Evolutionary conservation across 1,140 invertebrate genomes (phyloP).

Genomic region (Mactra quadrangularis): DNA sequence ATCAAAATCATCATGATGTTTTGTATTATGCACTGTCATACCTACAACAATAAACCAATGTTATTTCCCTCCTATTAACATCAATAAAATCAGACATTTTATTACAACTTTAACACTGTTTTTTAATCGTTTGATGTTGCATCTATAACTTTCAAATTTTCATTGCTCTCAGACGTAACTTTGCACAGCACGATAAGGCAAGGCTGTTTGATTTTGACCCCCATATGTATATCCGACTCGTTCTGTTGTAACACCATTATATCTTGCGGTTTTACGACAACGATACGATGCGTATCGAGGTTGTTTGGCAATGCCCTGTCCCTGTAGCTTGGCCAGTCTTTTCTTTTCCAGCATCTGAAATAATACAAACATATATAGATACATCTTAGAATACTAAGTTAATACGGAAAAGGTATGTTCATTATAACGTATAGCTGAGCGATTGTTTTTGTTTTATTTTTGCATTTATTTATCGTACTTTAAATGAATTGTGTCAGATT

Average conservation of each 20-base stretch:
- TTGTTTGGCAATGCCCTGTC: not conserved
- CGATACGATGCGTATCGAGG: slow-evolving; percentile 11
- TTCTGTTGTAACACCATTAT: slow-evolving; percentile 26
- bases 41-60: no score
- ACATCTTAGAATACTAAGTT: not conserved
- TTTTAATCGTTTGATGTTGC: slow-evolving; percentile 15
- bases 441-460: not conserved
- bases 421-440: not conserved
- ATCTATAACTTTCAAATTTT: slow-evolving; percentile 37
- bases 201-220: slow-evolving; percentile 30
- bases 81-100: no score
- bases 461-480: not conserved
- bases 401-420: not conserved
- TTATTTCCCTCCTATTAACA: no score
- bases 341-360: slow-evolving; percentile 58
- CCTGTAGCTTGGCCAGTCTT: slow-evolving; percentile 52
- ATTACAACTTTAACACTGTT: no score
- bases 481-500: not conserved
- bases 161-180: slow-evolving; percentile 30
- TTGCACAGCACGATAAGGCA: slow-evolving; percentile 49
- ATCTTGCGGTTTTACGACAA: slow-evolving; percentile 19
- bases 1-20: no score
- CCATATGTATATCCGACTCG: not conserved
- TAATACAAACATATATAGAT: not conserved
- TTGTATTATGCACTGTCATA: no score